Conservation (phyloP, 2,888 invertebrate species). For the Eumerus sabulonum region DNA sequence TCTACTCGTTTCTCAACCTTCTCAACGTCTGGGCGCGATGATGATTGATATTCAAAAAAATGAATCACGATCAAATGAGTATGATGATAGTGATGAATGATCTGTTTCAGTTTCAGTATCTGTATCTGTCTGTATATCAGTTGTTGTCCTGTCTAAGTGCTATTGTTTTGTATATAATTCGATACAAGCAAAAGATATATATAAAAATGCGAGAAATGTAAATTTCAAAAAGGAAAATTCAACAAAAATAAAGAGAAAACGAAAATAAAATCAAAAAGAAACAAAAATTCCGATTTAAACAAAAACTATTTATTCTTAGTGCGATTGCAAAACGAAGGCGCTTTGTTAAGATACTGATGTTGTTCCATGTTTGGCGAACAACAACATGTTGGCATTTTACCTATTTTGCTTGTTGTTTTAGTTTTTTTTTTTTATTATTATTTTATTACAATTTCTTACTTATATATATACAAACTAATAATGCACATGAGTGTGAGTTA, state of each 20-base stretch:
- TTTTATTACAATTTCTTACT: conserved; percentile 33
- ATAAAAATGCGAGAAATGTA: conserved; percentile 10
- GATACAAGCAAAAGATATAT: conserved; percentile 46
- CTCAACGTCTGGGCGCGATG: conserved; percentile 52
- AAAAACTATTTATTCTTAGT: conserved; percentile 53
- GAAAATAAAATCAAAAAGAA: conserved; percentile 36
- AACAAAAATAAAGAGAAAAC: conserved; percentile 30
- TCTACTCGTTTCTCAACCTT: too few relatives aligned
- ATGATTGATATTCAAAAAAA: conserved; percentile 32
- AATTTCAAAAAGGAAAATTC: conserved; percentile 20
- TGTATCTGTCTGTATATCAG: conserved; percentile 36
- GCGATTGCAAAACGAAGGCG: conserved; percentile 49
- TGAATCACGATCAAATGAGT: conserved; percentile 42
- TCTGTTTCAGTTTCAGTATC: conserved; percentile 15
- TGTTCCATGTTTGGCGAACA: conserved; percentile 59
- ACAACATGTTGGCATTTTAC: conserved; percentile 52
- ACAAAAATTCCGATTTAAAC: conserved; percentile 34
- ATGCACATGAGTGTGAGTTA: conserved; percentile 48
- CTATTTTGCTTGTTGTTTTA: conserved; percentile 4
- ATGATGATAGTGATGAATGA: conserved; percentile 48
- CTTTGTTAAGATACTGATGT: conserved; percentile 61
- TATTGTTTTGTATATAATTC: conserved; percentile 26
- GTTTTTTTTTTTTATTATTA: conserved; percentile 9
- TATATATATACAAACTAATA: conserved; percentile 47
- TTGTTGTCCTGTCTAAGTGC: conserved; percentile 19